A percentile compares a stretch with the other conserved stretches of the same genome.
phyloP scores from a whole-genome alignment of 2,888 invertebrate genomes.

The Cantharis rufa region DNA sequence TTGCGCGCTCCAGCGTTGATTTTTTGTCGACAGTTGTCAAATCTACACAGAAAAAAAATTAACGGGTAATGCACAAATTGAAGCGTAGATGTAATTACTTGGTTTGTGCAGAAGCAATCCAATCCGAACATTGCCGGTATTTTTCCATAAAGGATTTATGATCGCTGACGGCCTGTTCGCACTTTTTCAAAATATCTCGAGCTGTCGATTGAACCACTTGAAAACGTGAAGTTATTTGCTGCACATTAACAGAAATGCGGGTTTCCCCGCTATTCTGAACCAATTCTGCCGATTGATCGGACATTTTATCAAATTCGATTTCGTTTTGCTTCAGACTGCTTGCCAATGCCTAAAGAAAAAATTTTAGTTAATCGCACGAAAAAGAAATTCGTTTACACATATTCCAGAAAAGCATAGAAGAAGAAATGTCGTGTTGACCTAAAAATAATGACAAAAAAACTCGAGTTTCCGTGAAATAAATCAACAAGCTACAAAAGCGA shows the following conservation, averaged over 20 bases:
- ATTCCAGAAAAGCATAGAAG: neutral
- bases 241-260: slow-evolving; percentile 83
- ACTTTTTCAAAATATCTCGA: slow-evolving; percentile 89
- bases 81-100: slow-evolving; percentile 58
- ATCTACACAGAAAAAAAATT: slow-evolving; percentile 54
- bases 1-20: slow-evolving; percentile 67
- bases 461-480: neutral
- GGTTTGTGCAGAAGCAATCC: slow-evolving; percentile 76
- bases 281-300: slow-evolving; percentile 83
- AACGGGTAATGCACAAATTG: neutral
- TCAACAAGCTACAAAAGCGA: slow-evolving; percentile 12
- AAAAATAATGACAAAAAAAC: neutral
- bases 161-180: slow-evolving; percentile 84
- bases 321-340: slow-evolving; percentile 82
- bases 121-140: slow-evolving; percentile 81
- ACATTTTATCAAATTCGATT: slow-evolving; percentile 83
- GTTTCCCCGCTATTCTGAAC: slow-evolving; percentile 85
- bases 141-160: slow-evolving; percentile 81
- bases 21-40: slow-evolving; percentile 68
- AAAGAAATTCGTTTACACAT: neutral
- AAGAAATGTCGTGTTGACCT: neutral
- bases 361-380: neutral
- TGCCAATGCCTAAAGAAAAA: slow-evolving; percentile 67
- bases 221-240: slow-evolving; percentile 87
- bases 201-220: slow-evolving; percentile 87